Conservation (phyloP, 2,888 invertebrate genomes). For the Pseudococcus longispinus region DNA sequence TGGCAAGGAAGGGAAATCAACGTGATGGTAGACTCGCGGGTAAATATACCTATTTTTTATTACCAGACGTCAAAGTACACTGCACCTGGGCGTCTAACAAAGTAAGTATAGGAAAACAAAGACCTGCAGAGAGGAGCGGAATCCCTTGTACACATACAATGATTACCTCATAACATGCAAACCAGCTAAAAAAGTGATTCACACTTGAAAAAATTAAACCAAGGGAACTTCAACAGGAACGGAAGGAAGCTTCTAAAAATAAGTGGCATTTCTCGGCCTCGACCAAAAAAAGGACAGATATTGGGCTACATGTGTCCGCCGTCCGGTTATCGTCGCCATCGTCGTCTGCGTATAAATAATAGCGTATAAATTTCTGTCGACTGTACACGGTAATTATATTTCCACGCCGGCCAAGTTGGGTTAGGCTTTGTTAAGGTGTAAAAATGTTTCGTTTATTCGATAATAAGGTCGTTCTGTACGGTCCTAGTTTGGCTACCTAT, state of each 20-base stretch:
- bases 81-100: background rate
- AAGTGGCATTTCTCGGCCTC: background rate
- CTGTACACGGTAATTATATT: background rate
- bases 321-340: background rate
- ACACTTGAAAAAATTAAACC: background rate
- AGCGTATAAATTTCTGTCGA: background rate
- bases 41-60: no score
- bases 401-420: background rate
- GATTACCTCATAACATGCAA: background rate
- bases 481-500: background rate
- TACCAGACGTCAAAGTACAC: no score
- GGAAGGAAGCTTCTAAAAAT: background rate
- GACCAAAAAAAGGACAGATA: background rate
- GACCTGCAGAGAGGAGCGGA: background rate
- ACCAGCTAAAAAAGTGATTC: background rate
- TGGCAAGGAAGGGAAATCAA: no score
- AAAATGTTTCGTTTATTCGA: constrained; percentile 28
- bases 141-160: background rate
- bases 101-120: background rate
- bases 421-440: constrained; percentile 3
- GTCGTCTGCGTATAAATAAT: background rate
- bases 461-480: background rate
- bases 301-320: background rate
- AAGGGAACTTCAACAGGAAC: background rate
- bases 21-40: no score